Evolutionary conservation across 1,140 invertebrate genomes (phyloP), one percentile per base, ranked within the genome.

Genomic region (Phortica variegata): DNA sequence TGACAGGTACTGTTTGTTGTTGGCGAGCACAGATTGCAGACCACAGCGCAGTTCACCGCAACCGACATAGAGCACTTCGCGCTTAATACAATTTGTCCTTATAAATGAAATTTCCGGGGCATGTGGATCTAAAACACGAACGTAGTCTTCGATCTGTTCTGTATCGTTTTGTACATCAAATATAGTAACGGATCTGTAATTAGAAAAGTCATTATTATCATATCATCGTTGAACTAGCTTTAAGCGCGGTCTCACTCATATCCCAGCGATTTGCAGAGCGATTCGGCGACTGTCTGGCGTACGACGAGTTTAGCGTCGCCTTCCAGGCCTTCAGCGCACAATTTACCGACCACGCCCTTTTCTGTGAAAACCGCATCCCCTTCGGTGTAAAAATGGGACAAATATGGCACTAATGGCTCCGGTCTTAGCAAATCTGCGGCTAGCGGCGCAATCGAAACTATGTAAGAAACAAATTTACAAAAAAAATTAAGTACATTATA

Each of bases 281-380:
- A 91, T 7, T 83, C 81, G 6, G 88, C 87, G 16, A 90, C 86
- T 2, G 84, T 86, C 52, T 84, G 71, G 29, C 79, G 79, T 37
- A 77, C 77, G 5, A 82, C 68, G 3, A 79, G 70, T 43, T 76
- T 72, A 23, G 51, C 56, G 42, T 75, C 69, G 15, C 75, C 77
- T 40, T 77, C 73, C 16, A 90, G 77, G 54, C 87, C 86, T 44
- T 88, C 87, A 19, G 86, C 85, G 58, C 90, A 93, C 16, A 92
- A 77, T 76, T 91, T 91, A 23, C 89, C 89, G 15, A 83, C 76
- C n/a, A 81, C 81, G 7, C 89, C 89, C 60, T 88, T 87, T 75
- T 92, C 89, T 44, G 88, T 87, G 78, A 90, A 92, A 43, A 90
- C 80, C 1, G 90, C 87, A 74, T 86, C 91, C 3, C 91, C 91